A percentile compares a stretch with the other conserved stretches of the same genome.
phyloP scores from a whole-genome alignment of 2,113 vertebrate genomes.

The Trogon melanurus region DNA sequence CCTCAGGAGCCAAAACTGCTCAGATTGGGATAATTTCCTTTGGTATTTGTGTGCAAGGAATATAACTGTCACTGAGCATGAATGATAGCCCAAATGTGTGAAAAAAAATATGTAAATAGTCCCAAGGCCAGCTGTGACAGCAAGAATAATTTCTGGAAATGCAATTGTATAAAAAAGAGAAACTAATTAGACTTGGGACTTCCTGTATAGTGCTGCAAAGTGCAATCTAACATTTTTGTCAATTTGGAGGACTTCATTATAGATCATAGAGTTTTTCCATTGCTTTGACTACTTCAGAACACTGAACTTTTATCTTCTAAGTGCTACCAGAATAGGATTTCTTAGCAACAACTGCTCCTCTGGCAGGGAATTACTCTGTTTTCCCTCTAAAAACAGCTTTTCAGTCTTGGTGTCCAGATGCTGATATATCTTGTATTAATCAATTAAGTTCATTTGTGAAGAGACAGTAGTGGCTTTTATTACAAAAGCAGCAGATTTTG shows the following conservation, averaged over 20 bases:
- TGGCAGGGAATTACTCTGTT: background rate
- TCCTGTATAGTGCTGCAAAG: conserved; percentile 32
- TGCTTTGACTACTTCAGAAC: background rate
- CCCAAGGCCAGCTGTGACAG: conserved; percentile 62
- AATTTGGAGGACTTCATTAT: conserved; percentile 32
- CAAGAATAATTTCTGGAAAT: conserved; percentile 51
- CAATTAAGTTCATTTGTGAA: background rate
- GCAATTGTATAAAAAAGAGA: conserved; percentile 34
- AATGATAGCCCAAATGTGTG: conserved; percentile 22
- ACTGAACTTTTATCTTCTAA: background rate
- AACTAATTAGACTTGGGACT: conserved; percentile 60
- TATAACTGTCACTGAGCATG: conserved; percentile 28
- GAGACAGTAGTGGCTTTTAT: background rate
- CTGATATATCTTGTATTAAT: background rate
- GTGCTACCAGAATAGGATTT: background rate
- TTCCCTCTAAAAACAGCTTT: background rate
- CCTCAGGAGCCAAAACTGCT: conserved; percentile 18
- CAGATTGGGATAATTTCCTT: conserved; percentile 32
- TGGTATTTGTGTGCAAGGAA: conserved; percentile 32
- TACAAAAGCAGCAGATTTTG: background rate
- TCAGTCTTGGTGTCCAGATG: background rate
- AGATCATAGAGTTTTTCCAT: conserved; percentile 14
- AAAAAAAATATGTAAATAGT: conserved; percentile 38
- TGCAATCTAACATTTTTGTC: conserved; percentile 48
- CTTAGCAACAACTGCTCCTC: background rate